Conservation (phyloP, 2,888 invertebrate genomes). For the Amiota minor region DNA sequence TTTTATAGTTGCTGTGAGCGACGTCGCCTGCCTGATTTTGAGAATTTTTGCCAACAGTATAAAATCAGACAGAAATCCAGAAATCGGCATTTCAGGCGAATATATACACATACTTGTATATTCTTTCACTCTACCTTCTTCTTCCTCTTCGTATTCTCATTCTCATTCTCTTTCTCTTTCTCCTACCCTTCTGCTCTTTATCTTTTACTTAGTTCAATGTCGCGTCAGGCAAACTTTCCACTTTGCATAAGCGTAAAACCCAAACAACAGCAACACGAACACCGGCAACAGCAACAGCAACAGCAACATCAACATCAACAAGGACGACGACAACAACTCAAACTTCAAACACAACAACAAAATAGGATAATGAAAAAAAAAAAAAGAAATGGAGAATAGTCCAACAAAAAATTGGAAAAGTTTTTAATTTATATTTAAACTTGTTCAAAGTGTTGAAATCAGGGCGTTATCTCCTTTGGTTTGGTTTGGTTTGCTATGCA, state of each 20-base stretch:
- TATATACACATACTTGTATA: too few species aligned
- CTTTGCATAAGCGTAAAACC: slow-evolving; percentile 62
- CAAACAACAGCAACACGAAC: slow-evolving; percentile 46
- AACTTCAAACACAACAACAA: slow-evolving; percentile 29
- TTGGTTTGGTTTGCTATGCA: too few species aligned
- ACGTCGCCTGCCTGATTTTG: slow-evolving; percentile 5
- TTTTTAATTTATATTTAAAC: slow-evolving; percentile 73
- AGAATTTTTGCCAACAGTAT: slow-evolving; percentile 27
- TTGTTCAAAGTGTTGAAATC: slow-evolving; percentile 69
- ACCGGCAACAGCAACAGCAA: slow-evolving; percentile 22
- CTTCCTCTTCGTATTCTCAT: too few species aligned
- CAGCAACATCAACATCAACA: slow-evolving; percentile 30
- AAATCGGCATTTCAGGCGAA: too few species aligned
- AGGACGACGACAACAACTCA: slow-evolving; percentile 34
- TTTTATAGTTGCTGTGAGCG: slow-evolving; percentile 14
- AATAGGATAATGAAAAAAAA: slow-evolving; percentile 18
- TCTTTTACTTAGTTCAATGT: slow-evolving; percentile 51
- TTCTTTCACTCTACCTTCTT: too few species aligned
- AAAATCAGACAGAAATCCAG: not conserved
- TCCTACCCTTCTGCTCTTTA: too few species aligned
- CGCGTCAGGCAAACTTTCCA: slow-evolving; percentile 60
- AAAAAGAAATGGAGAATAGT: not conserved
- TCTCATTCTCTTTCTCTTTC: too few species aligned
- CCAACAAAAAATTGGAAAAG: slow-evolving; percentile 66
- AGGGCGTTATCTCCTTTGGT: not conserved